Evolutionary conservation across 2,113 vertebrate species (phyloP).

Genomic region (Arizona elegans): DNA sequence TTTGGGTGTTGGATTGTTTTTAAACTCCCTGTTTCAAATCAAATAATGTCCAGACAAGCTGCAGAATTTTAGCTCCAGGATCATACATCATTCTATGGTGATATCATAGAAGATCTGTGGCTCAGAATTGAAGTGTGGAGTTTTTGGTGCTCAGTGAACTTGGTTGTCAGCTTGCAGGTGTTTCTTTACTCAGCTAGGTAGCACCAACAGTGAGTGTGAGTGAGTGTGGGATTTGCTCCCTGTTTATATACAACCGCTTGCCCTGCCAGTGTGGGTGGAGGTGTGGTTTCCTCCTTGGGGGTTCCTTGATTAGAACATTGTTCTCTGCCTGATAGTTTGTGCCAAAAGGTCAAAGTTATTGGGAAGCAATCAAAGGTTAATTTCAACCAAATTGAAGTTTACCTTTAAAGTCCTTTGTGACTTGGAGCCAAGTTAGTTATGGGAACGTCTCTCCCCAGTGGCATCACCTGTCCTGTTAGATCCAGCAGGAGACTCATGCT

Average conservation of each 20-base stretch:
- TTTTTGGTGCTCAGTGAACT: background rate
- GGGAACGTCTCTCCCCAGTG: background rate
- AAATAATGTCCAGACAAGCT: background rate
- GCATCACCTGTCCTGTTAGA: background rate
- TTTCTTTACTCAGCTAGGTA: background rate
- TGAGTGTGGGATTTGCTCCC: background rate
- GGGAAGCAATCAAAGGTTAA: background rate
- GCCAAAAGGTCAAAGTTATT: background rate
- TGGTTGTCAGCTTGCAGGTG: background rate
- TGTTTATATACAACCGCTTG: background rate
- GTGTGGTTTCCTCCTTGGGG: background rate
- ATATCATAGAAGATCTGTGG: background rate
- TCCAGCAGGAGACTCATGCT: background rate
- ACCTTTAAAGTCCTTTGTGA: background rate
- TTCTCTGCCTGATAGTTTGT: background rate
- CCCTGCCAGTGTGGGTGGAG: background rate
- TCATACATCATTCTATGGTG: rapidly evolving
- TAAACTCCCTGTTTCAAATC: background rate
- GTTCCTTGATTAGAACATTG: background rate
- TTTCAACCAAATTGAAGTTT: background rate
- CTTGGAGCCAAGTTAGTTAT: background rate
- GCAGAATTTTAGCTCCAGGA: background rate
- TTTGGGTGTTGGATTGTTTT: background rate
- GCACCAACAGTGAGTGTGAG: background rate
- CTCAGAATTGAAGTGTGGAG: background rate